phyloP scores from a whole-genome alignment of 2,797 vertebrate species.

The Chanos chanos region DNA sequence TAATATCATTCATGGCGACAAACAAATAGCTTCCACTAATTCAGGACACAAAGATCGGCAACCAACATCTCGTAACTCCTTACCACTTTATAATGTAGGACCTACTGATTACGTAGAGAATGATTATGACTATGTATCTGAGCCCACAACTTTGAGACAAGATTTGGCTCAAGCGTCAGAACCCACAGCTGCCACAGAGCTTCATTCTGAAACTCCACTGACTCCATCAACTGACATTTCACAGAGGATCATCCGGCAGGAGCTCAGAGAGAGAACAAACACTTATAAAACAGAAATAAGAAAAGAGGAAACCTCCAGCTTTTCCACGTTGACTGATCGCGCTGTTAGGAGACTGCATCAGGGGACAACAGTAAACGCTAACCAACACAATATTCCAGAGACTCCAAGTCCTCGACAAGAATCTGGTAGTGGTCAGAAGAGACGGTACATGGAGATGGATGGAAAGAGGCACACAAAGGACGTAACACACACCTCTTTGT shows the following conservation, averaged over 20 bases:
- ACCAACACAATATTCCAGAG: slow-evolving; percentile 38
- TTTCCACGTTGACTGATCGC: slow-evolving; percentile 19
- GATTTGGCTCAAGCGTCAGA: slow-evolving; percentile 40
- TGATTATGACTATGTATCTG: slow-evolving; percentile 64
- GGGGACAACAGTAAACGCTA: slow-evolving; percentile 37
- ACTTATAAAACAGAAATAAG: slow-evolving; percentile 23
- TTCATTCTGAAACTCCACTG: slow-evolving; percentile 37
- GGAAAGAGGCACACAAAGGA: slow-evolving; percentile 31
- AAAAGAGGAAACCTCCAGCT: slow-evolving; percentile 29
- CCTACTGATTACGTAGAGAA: slow-evolving; percentile 57
- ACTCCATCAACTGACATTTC: slow-evolving; percentile 36
- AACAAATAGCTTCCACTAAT: slow-evolving; percentile 66
- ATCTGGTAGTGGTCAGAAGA: slow-evolving; percentile 24
- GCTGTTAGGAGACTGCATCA: slow-evolving; percentile 31
- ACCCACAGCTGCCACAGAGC: slow-evolving; percentile 34
- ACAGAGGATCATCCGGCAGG: slow-evolving; percentile 46
- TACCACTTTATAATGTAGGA: slow-evolving; percentile 42
- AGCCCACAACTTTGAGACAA: slow-evolving; percentile 47
- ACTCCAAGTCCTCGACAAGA: slow-evolving; percentile 40
- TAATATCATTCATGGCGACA: slow-evolving; percentile 68
- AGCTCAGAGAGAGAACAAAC: slow-evolving; percentile 45
- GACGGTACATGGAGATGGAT: slow-evolving; percentile 36
- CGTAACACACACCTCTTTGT: not conserved
- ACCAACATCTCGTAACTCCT: slow-evolving; percentile 29
- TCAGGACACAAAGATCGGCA: slow-evolving; percentile 45